These are phyloP conservation scores for Australoheros facetus DNA, from an alignment of 2,797 vertebrate genomes.

Conservation along the genomic window DNA sequence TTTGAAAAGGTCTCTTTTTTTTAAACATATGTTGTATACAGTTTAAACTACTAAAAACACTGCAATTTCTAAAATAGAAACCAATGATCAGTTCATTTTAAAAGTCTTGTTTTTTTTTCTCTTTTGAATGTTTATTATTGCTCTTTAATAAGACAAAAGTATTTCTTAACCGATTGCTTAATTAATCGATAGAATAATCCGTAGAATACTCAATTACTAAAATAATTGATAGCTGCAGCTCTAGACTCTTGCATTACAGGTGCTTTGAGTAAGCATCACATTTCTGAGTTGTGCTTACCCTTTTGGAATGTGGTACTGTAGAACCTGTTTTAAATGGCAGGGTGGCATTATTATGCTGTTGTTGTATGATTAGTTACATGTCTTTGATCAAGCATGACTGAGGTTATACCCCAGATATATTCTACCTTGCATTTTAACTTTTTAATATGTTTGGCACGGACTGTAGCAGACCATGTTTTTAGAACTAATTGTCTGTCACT, in stretches of 20 bases:
- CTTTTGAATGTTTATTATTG: too few species aligned
- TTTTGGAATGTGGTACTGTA: constrained; percentile 36
- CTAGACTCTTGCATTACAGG: neutral
- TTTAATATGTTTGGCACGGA: neutral
- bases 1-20: too few species aligned
- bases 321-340: constrained; percentile 64
- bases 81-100: too few species aligned
- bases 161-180: too few species aligned
- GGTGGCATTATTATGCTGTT: neutral
- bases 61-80: too few species aligned
- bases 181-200: too few species aligned
- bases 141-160: too few species aligned
- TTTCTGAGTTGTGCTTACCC: constrained; percentile 23
- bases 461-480: neutral
- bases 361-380: neutral
- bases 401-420: neutral
- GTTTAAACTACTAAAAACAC: too few species aligned
- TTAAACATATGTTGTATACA: too few species aligned
- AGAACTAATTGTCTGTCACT: neutral
- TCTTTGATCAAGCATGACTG: neutral
- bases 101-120: too few species aligned
- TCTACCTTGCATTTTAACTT: neutral
- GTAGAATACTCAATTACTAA: too few species aligned
- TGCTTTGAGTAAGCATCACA: constrained; percentile 60
- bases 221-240: too few species aligned